Base-by-base conservation (phyloP, 2,113 vertebrate species). In the Neopipo cinnamomea region DNA sequence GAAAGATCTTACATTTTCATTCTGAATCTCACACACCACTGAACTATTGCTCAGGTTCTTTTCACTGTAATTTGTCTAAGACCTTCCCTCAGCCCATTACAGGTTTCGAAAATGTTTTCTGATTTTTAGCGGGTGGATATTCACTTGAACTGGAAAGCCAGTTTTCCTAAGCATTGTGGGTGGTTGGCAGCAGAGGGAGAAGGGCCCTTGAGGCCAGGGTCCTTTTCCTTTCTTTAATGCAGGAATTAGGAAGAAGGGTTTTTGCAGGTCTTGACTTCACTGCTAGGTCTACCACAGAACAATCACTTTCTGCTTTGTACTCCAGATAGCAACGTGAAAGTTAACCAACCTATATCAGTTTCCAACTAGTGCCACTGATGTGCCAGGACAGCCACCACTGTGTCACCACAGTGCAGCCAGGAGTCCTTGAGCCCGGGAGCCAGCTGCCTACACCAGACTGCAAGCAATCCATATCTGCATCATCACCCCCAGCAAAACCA, bases 151-250 rank as follows among this genome's bases (percentile, higher is more conserved):
- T 52, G 47, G 44, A 27, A 65, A 68, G 39, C 16, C 80, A 33
- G 27, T 28, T 86, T 42, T 39, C 71, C 23, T 35, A 30, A n/a
- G 53, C 0, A 2, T 11, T 58, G 21, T 7, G 27, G 33, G 37
- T 59, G 20, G 52, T 3, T 1, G 2, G 35, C 15, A 37, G 20
- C 0, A 2, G 21, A 8, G 11, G 49, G 19, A 37, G 30, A 80
- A 8, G 25, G 23, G 18, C 17, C 61, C 41, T 20, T 46, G 13
- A 87, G 74, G 33, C 53, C 39, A 31, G 24, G 33, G 25, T 65
- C 35, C 24, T 41, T 25, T 30, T 88, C 47, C 46, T n/a, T 53
- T 30, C 16, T 11, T 46, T 65, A 46, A 30, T 4, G 13, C 12
- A 83, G 53, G 33, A 85, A 52, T 70, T 63, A 37, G 1, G 37